Evolutionary conservation across 2,888 invertebrate species (phyloP).

Genomic region (Augiades crinisus): DNA sequence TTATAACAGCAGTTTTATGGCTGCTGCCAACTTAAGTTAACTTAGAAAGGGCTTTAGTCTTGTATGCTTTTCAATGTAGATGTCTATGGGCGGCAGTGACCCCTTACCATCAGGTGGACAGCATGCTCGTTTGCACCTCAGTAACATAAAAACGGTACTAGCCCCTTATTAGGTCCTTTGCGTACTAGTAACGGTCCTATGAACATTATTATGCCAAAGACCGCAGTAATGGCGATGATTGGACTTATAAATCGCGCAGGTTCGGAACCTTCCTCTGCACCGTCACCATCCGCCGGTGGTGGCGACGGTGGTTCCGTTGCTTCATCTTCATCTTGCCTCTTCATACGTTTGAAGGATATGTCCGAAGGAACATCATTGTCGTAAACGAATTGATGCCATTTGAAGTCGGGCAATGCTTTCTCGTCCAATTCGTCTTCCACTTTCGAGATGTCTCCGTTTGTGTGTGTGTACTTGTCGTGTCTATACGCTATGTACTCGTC

Average conservation of each 20-base stretch:
- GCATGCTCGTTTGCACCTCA: no score
- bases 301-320: background rate
- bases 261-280: background rate
- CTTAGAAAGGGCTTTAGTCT: no score
- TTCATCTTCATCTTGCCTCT: constrained; percentile 10
- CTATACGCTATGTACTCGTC: constrained; percentile 20
- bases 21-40: no score
- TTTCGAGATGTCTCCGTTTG: background rate
- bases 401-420: background rate
- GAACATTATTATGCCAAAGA: constrained; percentile 46
- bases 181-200: constrained; percentile 43
- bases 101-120: no score
- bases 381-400: constrained; percentile 12
- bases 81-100: no score
- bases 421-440: constrained; percentile 6
- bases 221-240: constrained; percentile 35
- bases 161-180: constrained; percentile 47
- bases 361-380: constrained; percentile 2
- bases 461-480: constrained; percentile 8
- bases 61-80: no score
- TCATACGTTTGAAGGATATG: constrained; percentile 14
- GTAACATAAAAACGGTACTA: no score
- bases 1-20: no score
- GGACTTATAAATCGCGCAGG: constrained; percentile 18
- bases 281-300: no score